These are phyloP conservation scores for Mesodorylaimus sp. DNA, from an alignment of 2,888 invertebrate genomes.

Conservation along the genomic window DNA sequence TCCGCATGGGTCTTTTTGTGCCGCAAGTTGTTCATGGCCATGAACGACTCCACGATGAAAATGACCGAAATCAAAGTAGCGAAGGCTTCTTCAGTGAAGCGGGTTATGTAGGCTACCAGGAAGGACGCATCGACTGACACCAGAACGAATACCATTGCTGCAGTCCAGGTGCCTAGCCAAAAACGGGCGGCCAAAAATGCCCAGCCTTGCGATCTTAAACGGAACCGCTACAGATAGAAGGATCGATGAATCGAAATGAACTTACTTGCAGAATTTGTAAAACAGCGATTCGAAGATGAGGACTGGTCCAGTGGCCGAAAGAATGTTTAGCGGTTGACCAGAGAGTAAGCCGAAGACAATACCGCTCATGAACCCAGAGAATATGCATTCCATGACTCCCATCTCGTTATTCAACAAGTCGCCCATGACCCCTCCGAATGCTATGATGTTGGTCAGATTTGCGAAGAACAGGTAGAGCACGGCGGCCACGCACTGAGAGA, in stretches of 20 bases:
- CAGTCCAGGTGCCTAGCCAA: constrained; percentile 30
- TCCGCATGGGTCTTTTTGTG: no score
- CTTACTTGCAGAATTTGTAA: constrained; percentile 14
- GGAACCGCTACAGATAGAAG: neutral
- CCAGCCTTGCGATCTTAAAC: constrained; percentile 12
- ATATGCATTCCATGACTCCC: constrained; percentile 55
- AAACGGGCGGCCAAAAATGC: constrained; percentile 24
- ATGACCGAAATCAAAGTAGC: constrained; percentile 25
- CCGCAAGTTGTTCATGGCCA: neutral
- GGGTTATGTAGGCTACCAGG: constrained; percentile 21
- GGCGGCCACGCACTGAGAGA: constrained; percentile 74
- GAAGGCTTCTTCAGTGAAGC: constrained; percentile 28
- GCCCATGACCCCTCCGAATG: constrained; percentile 76
- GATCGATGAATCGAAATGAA: neutral
- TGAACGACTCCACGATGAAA: constrained; percentile 22
- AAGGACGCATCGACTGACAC: constrained; percentile 25
- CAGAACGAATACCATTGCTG: constrained; percentile 21
- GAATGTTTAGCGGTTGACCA: constrained; percentile 37
- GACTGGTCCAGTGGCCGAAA: constrained; percentile 37
- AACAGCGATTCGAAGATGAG: constrained; percentile 37
- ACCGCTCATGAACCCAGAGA: constrained; percentile 40
- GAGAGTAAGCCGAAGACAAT: constrained; percentile 31
- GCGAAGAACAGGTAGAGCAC: constrained; percentile 89
- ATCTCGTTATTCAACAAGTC: constrained; percentile 33
- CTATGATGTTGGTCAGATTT: constrained; percentile 82